phyloP scores from a whole-genome alignment of 1,140 invertebrate species.

The silkworm (Bombyx mori) region ASM3026992v2 NC_085116.1:8603501-8604000 shows the following conservation, averaged over 20 bases:
- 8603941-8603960: not conserved
- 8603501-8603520: not conserved
- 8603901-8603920: constrained; percentile 83
- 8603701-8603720: constrained; percentile 83
- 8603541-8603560: not conserved
- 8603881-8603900: constrained; percentile 79
- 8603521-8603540: not conserved
- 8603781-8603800: constrained; percentile 80
- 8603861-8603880: constrained; percentile 82
- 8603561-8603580: not conserved
- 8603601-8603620: constrained; percentile 43
- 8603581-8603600: not conserved
- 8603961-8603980: not conserved
- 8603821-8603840: constrained; percentile 81
- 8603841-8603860: constrained; percentile 81
- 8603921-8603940: constrained; percentile 62
- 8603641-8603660: constrained; percentile 84
- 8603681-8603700: constrained; percentile 77
- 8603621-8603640: constrained; percentile 75
- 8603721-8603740: constrained; percentile 83
- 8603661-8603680: constrained; percentile 87
- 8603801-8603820: constrained; percentile 82
- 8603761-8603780: constrained; percentile 81
- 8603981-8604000: not conserved
- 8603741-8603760: constrained; percentile 81